These are phyloP conservation scores for Zygogramma bicolorata DNA, from an alignment of 2,888 invertebrate genomes.

Conservation along the genomic window DNA sequence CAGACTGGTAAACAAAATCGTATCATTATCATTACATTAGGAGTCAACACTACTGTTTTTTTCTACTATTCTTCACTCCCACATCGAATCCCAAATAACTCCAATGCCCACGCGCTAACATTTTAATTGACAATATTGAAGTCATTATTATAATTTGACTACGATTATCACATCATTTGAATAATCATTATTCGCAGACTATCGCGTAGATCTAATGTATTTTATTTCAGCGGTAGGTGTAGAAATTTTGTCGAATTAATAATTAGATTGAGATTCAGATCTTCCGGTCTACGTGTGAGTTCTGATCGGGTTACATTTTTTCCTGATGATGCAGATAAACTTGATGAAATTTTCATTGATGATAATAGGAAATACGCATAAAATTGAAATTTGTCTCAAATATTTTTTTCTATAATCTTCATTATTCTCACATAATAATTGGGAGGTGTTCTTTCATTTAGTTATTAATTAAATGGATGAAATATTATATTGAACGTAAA, in stretches of 20 bases:
- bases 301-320: neutral
- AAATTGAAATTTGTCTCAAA: too few relatives aligned
- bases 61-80: neutral
- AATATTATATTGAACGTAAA: too few relatives aligned
- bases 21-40: neutral
- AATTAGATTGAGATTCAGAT: constrained; percentile 4
- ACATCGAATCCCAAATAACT: constrained; percentile 14
- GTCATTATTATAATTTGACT: constrained; percentile 53
- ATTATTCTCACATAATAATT: too few relatives aligned
- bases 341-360: too few relatives aligned
- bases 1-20: neutral
- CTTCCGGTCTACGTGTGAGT: neutral
- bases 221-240: constrained; percentile 18
- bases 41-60: neutral
- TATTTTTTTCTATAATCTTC: too few relatives aligned
- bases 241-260: constrained; percentile 12
- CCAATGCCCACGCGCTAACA: constrained; percentile 48
- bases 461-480: too few relatives aligned
- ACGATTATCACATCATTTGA: constrained; percentile 48
- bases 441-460: too few relatives aligned
- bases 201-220: constrained; percentile 10
- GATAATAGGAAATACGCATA: too few relatives aligned
- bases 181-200: constrained; percentile 31
- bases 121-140: constrained; percentile 54
- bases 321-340: too few relatives aligned